Evolutionary conservation across 2,113 vertebrate genomes (phyloP).

Genomic region (Saguinus imperator): DNA sequence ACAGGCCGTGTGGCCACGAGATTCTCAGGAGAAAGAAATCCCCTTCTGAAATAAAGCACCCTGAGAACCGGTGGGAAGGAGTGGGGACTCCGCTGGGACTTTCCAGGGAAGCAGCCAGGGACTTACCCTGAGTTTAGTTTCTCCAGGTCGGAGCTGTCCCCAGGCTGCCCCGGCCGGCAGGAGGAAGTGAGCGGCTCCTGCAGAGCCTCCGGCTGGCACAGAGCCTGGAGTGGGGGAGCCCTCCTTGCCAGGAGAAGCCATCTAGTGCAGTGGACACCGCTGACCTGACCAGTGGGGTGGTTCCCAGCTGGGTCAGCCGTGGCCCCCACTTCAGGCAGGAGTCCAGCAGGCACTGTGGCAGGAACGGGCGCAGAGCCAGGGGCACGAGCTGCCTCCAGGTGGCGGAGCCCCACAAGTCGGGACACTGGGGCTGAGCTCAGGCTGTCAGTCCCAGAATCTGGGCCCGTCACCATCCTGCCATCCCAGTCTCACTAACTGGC

Average conservation of each 20-base stretch:
- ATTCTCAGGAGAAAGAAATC: not conserved
- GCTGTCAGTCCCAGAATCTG: no score
- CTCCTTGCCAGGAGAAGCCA: not conserved
- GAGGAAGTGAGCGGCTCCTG: constrained; percentile 60
- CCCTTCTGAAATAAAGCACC: not conserved
- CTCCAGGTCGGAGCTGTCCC: constrained; percentile 6
- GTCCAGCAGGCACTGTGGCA: not conserved
- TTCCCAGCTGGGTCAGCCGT: not conserved
- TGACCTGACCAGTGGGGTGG: not conserved
- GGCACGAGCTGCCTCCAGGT: no score
- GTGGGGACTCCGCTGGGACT: constrained; percentile 74
- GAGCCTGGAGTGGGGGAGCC: rapidly evolving
- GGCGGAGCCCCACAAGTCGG: no score
- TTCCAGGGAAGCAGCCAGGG: constrained; percentile 79
- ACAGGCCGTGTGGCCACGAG: not conserved
- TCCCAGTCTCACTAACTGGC: no score
- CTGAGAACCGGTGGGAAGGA: not conserved
- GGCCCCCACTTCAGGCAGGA: not conserved
- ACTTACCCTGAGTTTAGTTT: constrained; percentile 63
- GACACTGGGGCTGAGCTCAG: no score
- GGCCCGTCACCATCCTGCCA: no score
- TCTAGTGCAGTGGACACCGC: not conserved
- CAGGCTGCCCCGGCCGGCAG: not conserved
- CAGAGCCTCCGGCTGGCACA: not conserved
- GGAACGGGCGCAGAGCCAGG: no score